Percentiles rank a stretch among this genome's conserved stretches.
Evolutionary conservation across 2,888 invertebrate species (phyloP).

Genomic region (Latheticus oryzae): DNA sequence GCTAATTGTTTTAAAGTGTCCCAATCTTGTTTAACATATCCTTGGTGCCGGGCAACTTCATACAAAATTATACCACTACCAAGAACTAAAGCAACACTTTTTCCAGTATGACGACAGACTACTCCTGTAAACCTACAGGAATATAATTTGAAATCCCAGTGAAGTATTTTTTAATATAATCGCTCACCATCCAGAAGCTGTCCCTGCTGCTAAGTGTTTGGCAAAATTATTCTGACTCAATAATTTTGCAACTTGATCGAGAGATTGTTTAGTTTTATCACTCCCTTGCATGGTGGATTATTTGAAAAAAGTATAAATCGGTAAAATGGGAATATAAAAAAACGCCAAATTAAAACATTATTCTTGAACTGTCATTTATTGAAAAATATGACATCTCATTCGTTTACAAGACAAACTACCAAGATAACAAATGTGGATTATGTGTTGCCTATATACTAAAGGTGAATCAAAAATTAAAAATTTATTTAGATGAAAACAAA

Average conservation of each 20-base stretch:
- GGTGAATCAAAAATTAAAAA: too few species aligned
- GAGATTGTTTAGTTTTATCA: conserved; percentile 17
- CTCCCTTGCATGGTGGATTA: conserved; percentile 16
- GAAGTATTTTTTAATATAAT: neutral
- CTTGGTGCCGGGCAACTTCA: conserved; percentile 33
- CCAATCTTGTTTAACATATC: conserved; percentile 29
- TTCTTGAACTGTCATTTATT: too few species aligned
- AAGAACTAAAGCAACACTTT: conserved; percentile 12
- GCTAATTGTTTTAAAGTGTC: conserved; percentile 10
- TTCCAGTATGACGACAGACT: conserved; percentile 17
- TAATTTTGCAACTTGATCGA: conserved; percentile 18
- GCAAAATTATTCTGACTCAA: conserved; percentile 13
- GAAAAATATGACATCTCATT: too few species aligned
- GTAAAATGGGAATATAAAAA: too few species aligned
- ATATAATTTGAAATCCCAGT: neutral
- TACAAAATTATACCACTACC: conserved; percentile 30
- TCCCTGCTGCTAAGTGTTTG: conserved; percentile 9
- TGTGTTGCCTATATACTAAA: too few species aligned
- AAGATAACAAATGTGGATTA: too few species aligned
- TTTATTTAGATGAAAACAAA: too few species aligned
- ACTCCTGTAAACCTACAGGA: conserved; percentile 35
- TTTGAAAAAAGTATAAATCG: too few species aligned
- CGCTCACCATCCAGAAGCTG: conserved; percentile 13
- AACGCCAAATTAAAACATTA: too few species aligned
- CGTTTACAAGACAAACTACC: too few species aligned